phyloP scores from a whole-genome alignment of 2,113 vertebrate species.

The Pteropus alecto region DNA sequence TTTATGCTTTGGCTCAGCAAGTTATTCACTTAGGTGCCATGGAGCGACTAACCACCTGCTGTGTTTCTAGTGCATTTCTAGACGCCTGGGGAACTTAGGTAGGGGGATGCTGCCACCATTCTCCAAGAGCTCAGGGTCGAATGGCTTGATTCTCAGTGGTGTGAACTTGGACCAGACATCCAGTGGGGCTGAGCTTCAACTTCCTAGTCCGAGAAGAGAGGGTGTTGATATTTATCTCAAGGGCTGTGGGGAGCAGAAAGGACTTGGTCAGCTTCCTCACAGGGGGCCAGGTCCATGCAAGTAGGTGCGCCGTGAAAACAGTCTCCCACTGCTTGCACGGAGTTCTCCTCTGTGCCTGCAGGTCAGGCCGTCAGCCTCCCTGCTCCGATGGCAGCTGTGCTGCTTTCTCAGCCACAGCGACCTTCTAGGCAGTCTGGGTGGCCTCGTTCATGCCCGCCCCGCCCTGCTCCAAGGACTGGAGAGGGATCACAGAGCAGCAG shows the following conservation, averaged over 20 bases:
- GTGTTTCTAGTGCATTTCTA: neutral
- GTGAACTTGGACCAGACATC: neutral
- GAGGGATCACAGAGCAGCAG: neutral
- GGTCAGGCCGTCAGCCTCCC: neutral
- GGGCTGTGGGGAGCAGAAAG: neutral
- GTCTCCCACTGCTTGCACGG: accelerated
- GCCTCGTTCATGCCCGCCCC: neutral
- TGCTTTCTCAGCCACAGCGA: neutral
- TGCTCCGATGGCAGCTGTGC: accelerated
- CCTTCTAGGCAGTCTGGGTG: accelerated
- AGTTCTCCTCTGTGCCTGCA: neutral
- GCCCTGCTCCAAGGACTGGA: neutral
- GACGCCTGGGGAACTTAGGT: neutral
- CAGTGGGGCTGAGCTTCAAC: neutral
- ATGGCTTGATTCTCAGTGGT: neutral
- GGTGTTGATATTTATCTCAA: neutral
- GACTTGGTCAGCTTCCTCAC: neutral
- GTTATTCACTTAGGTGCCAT: neutral
- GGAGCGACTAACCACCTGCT: neutral
- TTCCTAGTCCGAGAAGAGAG: neutral
- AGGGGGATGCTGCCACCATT: neutral
- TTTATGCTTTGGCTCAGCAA: neutral
- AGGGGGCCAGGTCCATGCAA: no score
- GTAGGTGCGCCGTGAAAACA: neutral
- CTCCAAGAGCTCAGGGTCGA: neutral